Conservation (phyloP, 2,797 vertebrate species). For the Tragelaphus eurycerus region DNA sequence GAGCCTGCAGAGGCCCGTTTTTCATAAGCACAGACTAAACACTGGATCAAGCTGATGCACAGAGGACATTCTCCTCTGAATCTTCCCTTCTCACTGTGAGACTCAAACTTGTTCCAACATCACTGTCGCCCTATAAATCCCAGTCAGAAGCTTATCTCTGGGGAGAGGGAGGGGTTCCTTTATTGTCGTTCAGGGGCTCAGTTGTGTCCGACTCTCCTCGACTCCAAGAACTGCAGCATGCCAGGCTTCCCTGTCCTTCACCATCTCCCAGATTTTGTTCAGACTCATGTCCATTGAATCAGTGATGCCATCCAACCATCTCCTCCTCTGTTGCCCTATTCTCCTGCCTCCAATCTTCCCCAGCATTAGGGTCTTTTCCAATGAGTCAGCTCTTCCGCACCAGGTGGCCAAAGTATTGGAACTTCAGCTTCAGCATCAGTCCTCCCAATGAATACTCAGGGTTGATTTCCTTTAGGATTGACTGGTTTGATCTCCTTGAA, state of each 20-base stretch:
- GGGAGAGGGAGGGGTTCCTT: neutral
- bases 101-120: neutral
- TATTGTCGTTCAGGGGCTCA: neutral
- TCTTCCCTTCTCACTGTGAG: neutral
- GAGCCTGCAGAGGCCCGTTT: neutral
- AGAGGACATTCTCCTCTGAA: neutral
- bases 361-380: neutral
- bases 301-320: neutral
- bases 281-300: neutral
- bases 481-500: neutral
- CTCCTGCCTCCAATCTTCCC: neutral
- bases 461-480: neutral
- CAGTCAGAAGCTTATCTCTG: neutral
- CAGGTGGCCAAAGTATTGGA: neutral
- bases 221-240: neutral
- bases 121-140: neutral
- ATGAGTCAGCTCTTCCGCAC: neutral
- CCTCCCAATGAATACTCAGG: neutral
- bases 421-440: neutral
- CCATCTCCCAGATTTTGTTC: neutral
- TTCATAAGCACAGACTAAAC: neutral
- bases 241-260: neutral
- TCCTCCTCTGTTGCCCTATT: neutral
- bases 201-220: neutral
- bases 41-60: neutral